Evolutionary conservation across 1,140 invertebrate species (phyloP).

Genomic region (Ganaspis sp.): DNA sequence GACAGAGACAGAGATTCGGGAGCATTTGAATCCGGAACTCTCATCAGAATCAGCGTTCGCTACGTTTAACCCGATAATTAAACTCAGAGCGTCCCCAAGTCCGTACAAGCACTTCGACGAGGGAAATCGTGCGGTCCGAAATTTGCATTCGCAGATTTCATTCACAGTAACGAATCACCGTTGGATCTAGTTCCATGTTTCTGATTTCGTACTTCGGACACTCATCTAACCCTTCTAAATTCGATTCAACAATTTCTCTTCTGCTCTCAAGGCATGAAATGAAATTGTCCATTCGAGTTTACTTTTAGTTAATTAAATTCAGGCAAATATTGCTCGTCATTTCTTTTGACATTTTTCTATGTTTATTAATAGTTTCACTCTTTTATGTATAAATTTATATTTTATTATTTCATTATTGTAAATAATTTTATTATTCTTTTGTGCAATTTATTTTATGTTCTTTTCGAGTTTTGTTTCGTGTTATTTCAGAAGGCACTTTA

Average conservation of each 20-base stretch:
- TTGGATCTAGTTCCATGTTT: conserved; percentile 12
- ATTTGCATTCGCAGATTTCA: conserved; percentile 72
- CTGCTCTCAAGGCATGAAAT: neutral
- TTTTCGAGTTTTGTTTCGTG: too few species aligned
- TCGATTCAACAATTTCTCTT: neutral
- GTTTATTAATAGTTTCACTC: too few species aligned
- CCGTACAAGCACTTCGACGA: conserved; percentile 61
- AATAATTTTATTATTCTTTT: too few species aligned
- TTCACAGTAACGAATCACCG: conserved; percentile 55
- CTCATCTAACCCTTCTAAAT: conserved; percentile 25
- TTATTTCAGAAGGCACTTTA: too few species aligned
- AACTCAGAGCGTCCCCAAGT: conserved; percentile 64
- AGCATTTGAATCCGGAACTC: conserved; percentile 75
- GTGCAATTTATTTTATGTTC: too few species aligned
- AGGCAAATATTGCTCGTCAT: neutral
- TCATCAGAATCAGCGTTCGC: conserved; percentile 76
- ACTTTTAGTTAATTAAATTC: neutral
- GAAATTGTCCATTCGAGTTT: neutral
- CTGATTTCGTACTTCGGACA: conserved; percentile 31
- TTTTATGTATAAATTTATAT: too few species aligned
- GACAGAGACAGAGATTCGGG: conserved; percentile 32
- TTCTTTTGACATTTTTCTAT: too few species aligned
- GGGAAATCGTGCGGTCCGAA: conserved; percentile 71
- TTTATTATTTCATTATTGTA: too few species aligned
- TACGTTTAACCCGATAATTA: conserved; percentile 77